Evolutionary conservation across 1,140 invertebrate species (phyloP).

Genomic region (Cydia fagiglandana): DNA sequence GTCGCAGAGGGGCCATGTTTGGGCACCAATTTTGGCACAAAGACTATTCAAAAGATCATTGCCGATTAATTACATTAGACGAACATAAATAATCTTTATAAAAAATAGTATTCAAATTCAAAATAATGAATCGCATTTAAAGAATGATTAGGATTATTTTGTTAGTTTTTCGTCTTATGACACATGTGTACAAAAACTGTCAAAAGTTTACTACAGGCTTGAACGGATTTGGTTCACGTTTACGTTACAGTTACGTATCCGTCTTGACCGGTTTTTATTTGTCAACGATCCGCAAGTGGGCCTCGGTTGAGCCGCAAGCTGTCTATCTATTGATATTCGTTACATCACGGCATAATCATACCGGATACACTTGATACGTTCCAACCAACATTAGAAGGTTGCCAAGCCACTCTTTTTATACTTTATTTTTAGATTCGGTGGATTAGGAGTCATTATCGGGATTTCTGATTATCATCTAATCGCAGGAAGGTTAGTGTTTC

Average conservation of each 20-base stretch:
- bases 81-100: not conserved
- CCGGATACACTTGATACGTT: slow-evolving; percentile 61
- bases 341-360: slow-evolving; percentile 61
- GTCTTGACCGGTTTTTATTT: slow-evolving; percentile 32
- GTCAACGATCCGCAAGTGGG: slow-evolving; percentile 34
- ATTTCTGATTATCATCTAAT: slow-evolving; percentile 12
- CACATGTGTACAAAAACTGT: not conserved
- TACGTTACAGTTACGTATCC: slow-evolving; percentile 29
- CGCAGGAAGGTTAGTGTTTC: not conserved
- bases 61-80: not conserved
- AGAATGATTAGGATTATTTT: not conserved
- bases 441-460: slow-evolving; percentile 38
- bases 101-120: not conserved
- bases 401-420: slow-evolving; percentile 42
- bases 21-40: not conserved
- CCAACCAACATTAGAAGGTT: slow-evolving; percentile 58
- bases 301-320: slow-evolving; percentile 31
- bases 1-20: not conserved
- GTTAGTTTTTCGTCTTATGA: not conserved
- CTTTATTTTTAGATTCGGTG: slow-evolving; percentile 42
- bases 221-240: slow-evolving; percentile 12
- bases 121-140: not conserved
- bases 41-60: not conserved
- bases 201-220: not conserved
- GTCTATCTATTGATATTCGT: slow-evolving; percentile 43